phyloP scores from a whole-genome alignment of 2,888 invertebrate species.

The Ceraclea dissimilis region DNA sequence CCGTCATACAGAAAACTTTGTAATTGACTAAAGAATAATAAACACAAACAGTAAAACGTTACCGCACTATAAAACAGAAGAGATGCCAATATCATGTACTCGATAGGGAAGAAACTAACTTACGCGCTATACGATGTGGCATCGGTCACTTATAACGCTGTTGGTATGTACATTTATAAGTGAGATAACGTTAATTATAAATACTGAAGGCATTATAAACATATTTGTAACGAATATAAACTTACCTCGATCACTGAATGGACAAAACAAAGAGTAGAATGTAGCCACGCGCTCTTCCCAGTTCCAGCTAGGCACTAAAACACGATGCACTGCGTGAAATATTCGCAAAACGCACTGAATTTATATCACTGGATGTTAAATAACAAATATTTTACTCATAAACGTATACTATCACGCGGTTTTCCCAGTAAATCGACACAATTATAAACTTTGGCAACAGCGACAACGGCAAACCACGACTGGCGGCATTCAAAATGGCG shows the following conservation, averaged over 20 bases:
- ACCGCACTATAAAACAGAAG: neutral
- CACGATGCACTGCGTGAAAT: constrained; percentile 45
- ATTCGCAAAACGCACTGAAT: constrained; percentile 40
- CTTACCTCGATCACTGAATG: constrained; percentile 47
- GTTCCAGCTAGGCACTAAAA: constrained; percentile 36
- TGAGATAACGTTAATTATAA: neutral
- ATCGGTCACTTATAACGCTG: constrained; percentile 17
- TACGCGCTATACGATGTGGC: constrained; percentile 8
- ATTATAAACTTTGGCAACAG: constrained; percentile 18
- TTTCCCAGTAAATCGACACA: constrained; percentile 14
- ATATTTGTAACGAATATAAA: constrained; percentile 24
- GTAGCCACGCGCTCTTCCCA: constrained; percentile 51
- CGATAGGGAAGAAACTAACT: constrained; percentile 5
- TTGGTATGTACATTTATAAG: constrained; percentile 3
- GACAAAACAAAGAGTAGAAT: constrained; percentile 48
- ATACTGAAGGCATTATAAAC: neutral
- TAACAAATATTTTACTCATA: constrained; percentile 2
- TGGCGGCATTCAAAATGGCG: constrained; percentile 53
- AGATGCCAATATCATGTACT: neutral
- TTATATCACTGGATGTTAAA: constrained; percentile 33
- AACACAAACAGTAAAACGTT: too few relatives aligned
- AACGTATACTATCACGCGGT: constrained; percentile 7
- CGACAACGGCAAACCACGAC: constrained; percentile 37
- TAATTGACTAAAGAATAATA: neutral
- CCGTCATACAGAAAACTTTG: neutral